These are phyloP conservation scores for Biston stratarius DNA, from an alignment of 2,888 invertebrate species.

Conservation along the genomic window DNA sequence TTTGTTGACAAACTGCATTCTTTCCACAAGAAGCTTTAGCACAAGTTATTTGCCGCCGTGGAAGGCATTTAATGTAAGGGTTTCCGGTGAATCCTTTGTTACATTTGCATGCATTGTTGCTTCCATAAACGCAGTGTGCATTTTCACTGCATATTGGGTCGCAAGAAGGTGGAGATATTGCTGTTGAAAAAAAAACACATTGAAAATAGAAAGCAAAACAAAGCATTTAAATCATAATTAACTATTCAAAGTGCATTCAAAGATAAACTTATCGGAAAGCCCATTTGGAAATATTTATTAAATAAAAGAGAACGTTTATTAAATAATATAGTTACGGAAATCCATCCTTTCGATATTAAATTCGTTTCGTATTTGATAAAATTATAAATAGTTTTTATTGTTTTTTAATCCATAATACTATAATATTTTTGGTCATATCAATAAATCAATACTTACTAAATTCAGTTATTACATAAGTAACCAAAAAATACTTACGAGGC, in stretches of 20 bases:
- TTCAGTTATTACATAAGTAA: background rate
- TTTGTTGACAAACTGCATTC: constrained; percentile 93
- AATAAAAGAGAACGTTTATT: no score
- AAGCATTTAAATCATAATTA: constrained; percentile 2
- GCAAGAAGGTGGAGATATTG: constrained; percentile 92
- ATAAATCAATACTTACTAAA: no score
- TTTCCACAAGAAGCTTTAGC: constrained; percentile 90
- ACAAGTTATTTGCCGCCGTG: constrained; percentile 90
- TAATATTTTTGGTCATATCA: no score
- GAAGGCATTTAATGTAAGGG: constrained; percentile 93
- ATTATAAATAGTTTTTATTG: no score
- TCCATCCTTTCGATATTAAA: no score
- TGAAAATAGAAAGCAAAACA: background rate
- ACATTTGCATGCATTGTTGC: constrained; percentile 92
- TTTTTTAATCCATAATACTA: no score
- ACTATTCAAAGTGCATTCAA: no score
- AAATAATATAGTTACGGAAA: no score
- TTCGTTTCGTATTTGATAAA: no score
- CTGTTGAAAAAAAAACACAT: constrained; percentile 74
- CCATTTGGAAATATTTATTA: no score
- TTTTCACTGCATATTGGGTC: constrained; percentile 93
- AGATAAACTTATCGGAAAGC: no score
- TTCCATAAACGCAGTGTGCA: constrained; percentile 95
- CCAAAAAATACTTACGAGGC: constrained; percentile 90
- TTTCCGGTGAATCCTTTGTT: constrained; percentile 94